phyloP scores from a whole-genome alignment of 2,113 vertebrate genomes.

The Aythya baeri region DNA sequence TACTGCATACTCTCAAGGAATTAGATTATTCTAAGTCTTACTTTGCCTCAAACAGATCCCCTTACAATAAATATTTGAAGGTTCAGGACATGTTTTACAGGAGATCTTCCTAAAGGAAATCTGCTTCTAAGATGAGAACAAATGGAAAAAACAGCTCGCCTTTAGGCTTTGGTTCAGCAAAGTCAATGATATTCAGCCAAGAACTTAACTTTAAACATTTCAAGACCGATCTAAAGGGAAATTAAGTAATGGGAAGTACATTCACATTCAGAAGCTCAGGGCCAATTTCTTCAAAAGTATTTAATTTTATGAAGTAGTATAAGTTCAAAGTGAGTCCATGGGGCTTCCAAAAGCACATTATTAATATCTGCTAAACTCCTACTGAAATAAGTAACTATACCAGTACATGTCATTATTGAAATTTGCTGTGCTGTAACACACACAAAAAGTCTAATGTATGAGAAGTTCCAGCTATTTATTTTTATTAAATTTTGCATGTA shows the following conservation, averaged over 20 bases:
- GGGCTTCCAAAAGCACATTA: neutral
- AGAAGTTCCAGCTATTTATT: neutral
- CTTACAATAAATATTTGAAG: neutral
- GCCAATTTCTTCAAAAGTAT: constrained; percentile 1
- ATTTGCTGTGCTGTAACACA: neutral
- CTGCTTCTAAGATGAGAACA: neutral
- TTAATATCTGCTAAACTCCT: neutral
- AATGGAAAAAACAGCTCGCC: neutral
- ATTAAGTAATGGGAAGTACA: neutral
- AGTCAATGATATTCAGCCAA: neutral
- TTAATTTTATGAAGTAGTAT: neutral
- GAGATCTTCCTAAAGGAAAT: neutral
- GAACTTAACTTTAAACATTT: neutral
- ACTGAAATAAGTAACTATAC: neutral
- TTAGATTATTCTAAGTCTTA: neutral
- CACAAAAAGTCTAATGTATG: neutral
- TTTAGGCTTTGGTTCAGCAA: neutral
- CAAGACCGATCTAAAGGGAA: neutral
- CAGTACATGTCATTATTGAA: neutral
- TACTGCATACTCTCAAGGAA: neutral
- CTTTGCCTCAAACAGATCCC: neutral
- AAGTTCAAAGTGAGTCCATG: neutral
- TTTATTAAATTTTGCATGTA: neutral
- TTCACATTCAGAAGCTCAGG: neutral
- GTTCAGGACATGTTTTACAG: neutral